Conservation (phyloP, 2,888 invertebrate genomes). For the Hylaea fasciaria region DNA sequence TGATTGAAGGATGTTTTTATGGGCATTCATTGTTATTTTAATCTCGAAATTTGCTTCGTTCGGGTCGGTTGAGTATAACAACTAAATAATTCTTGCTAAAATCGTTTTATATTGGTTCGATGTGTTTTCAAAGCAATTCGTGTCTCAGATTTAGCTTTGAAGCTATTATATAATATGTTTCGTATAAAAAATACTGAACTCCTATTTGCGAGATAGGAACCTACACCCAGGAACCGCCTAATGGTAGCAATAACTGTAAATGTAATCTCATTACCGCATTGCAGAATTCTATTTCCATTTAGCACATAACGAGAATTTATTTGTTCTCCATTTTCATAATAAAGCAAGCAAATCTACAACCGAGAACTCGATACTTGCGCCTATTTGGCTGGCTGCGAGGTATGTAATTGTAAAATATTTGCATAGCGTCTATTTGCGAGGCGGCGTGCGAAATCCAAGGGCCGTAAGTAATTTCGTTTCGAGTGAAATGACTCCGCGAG, state of each 20-base stretch:
- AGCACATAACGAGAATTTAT: slow-evolving; percentile 76
- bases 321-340: slow-evolving; percentile 70
- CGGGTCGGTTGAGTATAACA: slow-evolving; percentile 7
- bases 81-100: slow-evolving; percentile 25
- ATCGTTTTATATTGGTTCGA: slow-evolving; percentile 28
- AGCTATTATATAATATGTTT: no score
- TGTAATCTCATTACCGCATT: slow-evolving; percentile 71
- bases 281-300: slow-evolving; percentile 71
- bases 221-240: slow-evolving; percentile 58
- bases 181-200: slow-evolving; percentile 9
- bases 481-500: slow-evolving; percentile 44
- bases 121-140: slow-evolving; percentile 6
- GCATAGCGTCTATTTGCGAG: slow-evolving; percentile 51
- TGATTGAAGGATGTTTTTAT: slow-evolving; percentile 37
- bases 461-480: slow-evolving; percentile 52
- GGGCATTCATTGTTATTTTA: slow-evolving; percentile 35
- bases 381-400: slow-evolving; percentile 59
- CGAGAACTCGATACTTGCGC: slow-evolving; percentile 61
- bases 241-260: slow-evolving; percentile 67
- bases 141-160: no score
- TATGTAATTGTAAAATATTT: slow-evolving; percentile 67
- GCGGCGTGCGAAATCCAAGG: slow-evolving; percentile 41
- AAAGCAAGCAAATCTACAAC: slow-evolving; percentile 63
- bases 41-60: slow-evolving; percentile 39
- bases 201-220: slow-evolving; percentile 51